Percentiles rank a stretch among this genome's conserved stretches.
phyloP scores from a whole-genome alignment of 37 sponge, comb jelly and placozoan species.

The Bolinopsis microptera region DNA sequence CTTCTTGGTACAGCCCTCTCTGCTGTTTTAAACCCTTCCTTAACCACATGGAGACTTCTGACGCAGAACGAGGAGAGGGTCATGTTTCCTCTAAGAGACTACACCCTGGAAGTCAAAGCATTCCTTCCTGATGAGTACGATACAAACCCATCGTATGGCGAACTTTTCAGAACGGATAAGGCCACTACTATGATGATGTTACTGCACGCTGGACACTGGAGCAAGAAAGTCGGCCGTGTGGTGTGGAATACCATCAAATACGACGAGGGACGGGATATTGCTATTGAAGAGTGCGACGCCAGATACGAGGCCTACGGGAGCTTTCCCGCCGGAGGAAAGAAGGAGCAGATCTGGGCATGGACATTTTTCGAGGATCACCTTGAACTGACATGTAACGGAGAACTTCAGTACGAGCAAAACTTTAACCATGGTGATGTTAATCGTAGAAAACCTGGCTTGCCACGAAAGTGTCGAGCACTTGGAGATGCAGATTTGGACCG shows the following conservation, averaged over 20 bases:
- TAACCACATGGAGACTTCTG: neutral
- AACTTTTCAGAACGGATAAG: neutral
- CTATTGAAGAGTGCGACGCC: neutral
- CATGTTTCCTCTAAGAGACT: neutral
- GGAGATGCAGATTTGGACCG: neutral
- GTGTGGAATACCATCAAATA: neutral
- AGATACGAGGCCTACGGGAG: neutral
- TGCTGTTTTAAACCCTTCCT: neutral
- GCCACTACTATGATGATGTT: neutral
- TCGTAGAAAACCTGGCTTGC: neutral
- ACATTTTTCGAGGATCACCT: neutral
- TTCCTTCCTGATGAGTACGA: neutral
- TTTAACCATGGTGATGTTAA: neutral
- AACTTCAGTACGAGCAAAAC: neutral
- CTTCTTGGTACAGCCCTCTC: neutral
- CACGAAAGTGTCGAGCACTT: neutral
- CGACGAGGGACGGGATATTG: neutral
- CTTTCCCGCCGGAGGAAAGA: neutral
- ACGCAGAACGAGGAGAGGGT: neutral
- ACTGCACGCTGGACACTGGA: neutral
- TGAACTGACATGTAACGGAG: neutral
- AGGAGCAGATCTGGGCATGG: conserved; percentile 30
- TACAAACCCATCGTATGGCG: neutral
- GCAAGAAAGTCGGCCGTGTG: neutral
- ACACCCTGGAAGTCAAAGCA: conserved; percentile 24